Percentiles rank a stretch among this genome's conserved stretches.
These are phyloP conservation scores for Apoderus coryli DNA, from an alignment of 2,888 invertebrate species.

Conservation along the genomic window DNA sequence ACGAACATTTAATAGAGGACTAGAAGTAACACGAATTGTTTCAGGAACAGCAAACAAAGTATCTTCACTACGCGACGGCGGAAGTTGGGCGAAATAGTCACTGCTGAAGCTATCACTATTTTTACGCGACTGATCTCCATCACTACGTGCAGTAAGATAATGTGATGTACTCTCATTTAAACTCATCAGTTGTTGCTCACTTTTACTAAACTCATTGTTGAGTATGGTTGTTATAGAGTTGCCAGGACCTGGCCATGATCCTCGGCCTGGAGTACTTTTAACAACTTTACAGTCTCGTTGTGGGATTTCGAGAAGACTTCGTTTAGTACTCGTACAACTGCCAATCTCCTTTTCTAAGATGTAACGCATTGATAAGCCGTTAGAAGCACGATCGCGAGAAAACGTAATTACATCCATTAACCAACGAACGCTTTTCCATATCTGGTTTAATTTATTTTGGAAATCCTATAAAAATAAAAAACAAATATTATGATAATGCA, in stretches of 20 bases:
- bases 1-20: conserved; percentile 49
- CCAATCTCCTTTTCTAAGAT: conserved; percentile 34
- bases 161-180: conserved; percentile 41
- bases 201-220: conserved; percentile 59
- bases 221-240: conserved; percentile 36
- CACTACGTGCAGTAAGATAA: conserved; percentile 38
- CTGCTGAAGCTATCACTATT: conserved; percentile 29
- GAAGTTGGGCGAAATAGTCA: conserved; percentile 35
- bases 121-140: conserved; percentile 27
- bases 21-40: conserved; percentile 45
- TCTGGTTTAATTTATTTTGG: conserved; percentile 69
- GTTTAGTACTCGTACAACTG: conserved; percentile 29
- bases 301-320: conserved; percentile 50
- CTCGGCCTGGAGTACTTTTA: conserved; percentile 60
- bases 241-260: conserved; percentile 73
- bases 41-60: conserved; percentile 38
- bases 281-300: conserved; percentile 58
- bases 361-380: conserved; percentile 29
- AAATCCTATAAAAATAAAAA: no score
- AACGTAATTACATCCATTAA: conserved; percentile 89
- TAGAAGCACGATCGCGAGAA: conserved; percentile 62
- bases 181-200: conserved; percentile 58
- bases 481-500: no score
- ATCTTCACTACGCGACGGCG: conserved; percentile 70
- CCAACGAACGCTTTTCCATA: conserved; percentile 94